phyloP scores from a whole-genome alignment of 2,888 invertebrate genomes.

The Rhagonycha lutea region DNA sequence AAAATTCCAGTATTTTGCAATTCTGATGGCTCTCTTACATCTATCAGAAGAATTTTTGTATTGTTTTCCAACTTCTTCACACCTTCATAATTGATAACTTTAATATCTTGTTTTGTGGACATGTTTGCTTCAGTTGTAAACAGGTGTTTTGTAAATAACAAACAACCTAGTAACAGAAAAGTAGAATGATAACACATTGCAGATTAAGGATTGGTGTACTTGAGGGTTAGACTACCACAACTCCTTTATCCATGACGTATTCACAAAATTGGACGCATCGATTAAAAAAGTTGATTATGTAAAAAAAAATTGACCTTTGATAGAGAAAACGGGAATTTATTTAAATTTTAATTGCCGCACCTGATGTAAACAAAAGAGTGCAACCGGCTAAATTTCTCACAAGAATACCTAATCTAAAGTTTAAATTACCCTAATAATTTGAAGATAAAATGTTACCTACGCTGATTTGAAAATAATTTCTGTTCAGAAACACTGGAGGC shows the following conservation, averaged over 20 bases:
- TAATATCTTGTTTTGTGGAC: not conserved
- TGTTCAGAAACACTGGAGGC: not conserved
- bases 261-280: not conserved
- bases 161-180: not conserved
- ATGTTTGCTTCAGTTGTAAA: not conserved
- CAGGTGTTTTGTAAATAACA: not conserved
- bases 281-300: not conserved
- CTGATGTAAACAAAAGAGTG: too few species aligned
- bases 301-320: not conserved
- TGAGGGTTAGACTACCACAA: too few species aligned
- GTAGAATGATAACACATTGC: not conserved
- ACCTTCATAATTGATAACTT: conserved; percentile 50
- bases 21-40: conserved; percentile 78
- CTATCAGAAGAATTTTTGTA: conserved; percentile 64
- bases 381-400: too few species aligned
- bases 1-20: conserved; percentile 70
- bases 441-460: not conserved
- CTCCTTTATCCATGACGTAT: too few species aligned
- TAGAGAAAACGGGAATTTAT: too few species aligned
- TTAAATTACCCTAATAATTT: not conserved
- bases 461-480: not conserved
- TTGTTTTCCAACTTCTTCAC: conserved; percentile 56
- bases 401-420: too few species aligned
- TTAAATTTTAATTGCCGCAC: too few species aligned
- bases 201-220: too few species aligned